Evolutionary conservation across 2,888 invertebrate genomes (phyloP), one percentile per base, ranked within the genome.

Genomic region (Cheilosia soror): DNA sequence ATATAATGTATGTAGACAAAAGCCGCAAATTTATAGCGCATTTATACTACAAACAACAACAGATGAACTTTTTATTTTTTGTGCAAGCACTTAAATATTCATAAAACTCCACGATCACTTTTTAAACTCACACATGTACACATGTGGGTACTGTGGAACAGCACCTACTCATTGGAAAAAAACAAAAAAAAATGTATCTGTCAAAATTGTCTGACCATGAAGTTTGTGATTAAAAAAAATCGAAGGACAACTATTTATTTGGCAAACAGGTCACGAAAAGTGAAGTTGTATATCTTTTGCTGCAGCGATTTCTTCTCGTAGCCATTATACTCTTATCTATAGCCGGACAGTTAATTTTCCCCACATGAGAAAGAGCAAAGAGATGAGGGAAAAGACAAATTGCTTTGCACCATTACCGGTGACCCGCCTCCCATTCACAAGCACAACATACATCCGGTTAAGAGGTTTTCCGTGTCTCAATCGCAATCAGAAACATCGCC

Each of bases 391-490:
- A 33, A 73, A 79, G 47, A 80, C 42, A 76, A 80, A 75, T 80
- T 60, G 65, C 75, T 55, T 60, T 29, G 27, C 31, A 40, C 40
- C 31, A 72, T 72, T 72, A 72, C 27, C 11, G 44, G 15, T 31
- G 33, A 44, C 25, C 76, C 72, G 76, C 72, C 85, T 77, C 15
- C 42, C 62, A 81, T 81, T 85, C 68, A 44, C 69, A 76, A 81
- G 81, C 68, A 44, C 69, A 76, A 81, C 11, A 51, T 13, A 51
- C 85, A 81, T 85, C 85, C 85, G 81, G 85, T 85, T 81, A 81
- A 85, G 71, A 81, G 66, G 81, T 68, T 81, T 85, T 81, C 76
- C 77, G 66, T 81, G 85, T 81, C 76, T 85, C 31, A 68, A 77
- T 76, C 63, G 47, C 72, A 75, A 65, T 51, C 57, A 37, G 65